Evolutionary conservation across 2,113 vertebrate genomes (phyloP).

Genomic region (Ptilonorhynchus violaceus): DNA sequence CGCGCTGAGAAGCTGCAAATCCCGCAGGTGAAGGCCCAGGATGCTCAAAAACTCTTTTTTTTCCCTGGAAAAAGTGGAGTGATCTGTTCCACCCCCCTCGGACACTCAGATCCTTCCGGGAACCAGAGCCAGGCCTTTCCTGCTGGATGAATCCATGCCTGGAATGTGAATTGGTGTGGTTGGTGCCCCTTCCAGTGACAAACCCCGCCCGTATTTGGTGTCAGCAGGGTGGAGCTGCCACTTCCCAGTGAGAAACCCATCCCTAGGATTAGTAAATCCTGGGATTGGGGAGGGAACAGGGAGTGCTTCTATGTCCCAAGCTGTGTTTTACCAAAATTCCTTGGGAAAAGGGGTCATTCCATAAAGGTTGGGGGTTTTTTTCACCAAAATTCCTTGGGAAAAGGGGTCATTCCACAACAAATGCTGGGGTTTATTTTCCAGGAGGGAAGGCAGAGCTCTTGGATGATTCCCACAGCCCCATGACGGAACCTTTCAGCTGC

Average conservation of each 20-base stretch:
- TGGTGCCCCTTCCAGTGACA: neutral
- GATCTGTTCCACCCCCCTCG: neutral
- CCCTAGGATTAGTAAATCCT: neutral
- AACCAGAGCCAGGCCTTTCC: neutral
- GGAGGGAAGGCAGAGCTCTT: neutral
- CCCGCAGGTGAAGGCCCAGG: neutral
- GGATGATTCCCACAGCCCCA: neutral
- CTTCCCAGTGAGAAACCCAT: neutral
- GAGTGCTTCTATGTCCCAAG: neutral
- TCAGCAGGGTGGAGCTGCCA: neutral
- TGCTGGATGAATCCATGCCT: neutral
- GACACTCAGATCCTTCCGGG: neutral
- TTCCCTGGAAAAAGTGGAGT: neutral
- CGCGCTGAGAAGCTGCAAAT: neutral
- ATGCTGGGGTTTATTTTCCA: neutral
- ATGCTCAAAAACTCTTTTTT: neutral
- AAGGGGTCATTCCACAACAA: neutral
- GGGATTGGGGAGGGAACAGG: neutral
- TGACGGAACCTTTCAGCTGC: neutral
- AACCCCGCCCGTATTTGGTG: neutral
- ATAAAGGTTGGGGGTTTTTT: neutral
- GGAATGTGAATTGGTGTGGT: neutral
- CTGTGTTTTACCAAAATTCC: neutral
- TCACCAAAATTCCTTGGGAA: neutral
- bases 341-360: too few species aligned